A percentile compares a stretch with the other conserved stretches of the same genome.
Evolutionary conservation across 2,797 vertebrate genomes (phyloP).

Genomic region (Trichosurus vulpecula): DNA sequence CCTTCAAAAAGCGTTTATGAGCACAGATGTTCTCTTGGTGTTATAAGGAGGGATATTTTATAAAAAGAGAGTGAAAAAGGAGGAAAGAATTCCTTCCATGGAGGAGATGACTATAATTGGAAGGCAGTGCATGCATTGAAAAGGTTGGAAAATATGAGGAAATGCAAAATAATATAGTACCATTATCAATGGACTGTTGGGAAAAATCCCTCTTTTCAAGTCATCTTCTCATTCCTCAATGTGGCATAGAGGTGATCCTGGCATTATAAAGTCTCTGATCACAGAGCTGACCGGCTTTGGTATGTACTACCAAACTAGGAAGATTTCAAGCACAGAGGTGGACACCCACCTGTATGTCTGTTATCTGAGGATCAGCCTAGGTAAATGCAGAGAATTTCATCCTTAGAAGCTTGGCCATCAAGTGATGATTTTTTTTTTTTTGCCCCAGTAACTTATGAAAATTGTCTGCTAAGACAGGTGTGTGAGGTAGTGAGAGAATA

Average conservation of each 20-base stretch:
- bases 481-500: too few relatives aligned
- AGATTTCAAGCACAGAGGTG: neutral
- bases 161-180: slow-evolving; percentile 11
- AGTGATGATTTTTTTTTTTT: neutral
- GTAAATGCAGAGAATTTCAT: neutral
- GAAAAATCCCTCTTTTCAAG: slow-evolving; percentile 18
- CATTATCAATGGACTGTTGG: slow-evolving; percentile 44
- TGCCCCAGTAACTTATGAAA: neutral
- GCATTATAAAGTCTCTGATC: neutral
- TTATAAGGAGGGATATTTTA: neutral
- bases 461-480: too few relatives aligned
- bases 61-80: slow-evolving; percentile 16
- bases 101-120: slow-evolving; percentile 44
- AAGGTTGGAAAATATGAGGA: neutral
- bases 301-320: neutral
- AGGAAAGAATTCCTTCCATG: slow-evolving; percentile 32
- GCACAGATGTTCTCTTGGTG: neutral
- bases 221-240: neutral
- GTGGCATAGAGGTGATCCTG: neutral
- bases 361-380: neutral
- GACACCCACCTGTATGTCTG: neutral
- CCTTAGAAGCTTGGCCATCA: neutral
- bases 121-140: slow-evolving; percentile 16
- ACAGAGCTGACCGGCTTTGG: neutral
- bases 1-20: neutral